Conservation (phyloP, 1,140 invertebrate species). For the Caerostris extrusa region DNA sequence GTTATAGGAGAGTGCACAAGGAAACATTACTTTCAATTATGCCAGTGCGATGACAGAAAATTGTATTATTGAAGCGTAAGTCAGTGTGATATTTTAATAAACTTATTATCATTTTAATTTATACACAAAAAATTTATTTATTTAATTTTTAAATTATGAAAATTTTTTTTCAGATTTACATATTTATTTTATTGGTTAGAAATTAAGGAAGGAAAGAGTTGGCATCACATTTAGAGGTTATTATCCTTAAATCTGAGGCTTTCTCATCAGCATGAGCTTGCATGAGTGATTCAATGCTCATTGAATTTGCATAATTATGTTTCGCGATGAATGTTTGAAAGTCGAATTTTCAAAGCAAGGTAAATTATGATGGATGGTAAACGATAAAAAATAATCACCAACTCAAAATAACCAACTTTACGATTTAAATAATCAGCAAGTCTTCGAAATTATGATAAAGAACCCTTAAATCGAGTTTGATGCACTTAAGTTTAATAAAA, state of each 20-base stretch:
- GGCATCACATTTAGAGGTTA: neutral
- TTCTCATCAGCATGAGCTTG: neutral
- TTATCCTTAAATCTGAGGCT: neutral
- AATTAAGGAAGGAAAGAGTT: neutral
- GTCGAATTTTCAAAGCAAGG: neutral
- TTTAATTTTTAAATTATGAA: neutral
- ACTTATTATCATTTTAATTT: too few species aligned
- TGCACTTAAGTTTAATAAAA: too few species aligned
- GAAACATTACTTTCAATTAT: too few species aligned
- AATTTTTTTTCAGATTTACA: neutral
- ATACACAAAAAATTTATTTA: too few species aligned
- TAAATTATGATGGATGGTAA: neutral
- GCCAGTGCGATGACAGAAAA: too few species aligned
- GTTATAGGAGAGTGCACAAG: too few species aligned
- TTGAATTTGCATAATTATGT: neutral
- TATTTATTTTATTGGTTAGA: neutral
- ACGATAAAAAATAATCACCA: neutral
- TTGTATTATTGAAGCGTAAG: too few species aligned
- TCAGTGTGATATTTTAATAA: too few species aligned
- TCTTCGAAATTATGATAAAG: neutral
- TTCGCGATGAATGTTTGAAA: neutral
- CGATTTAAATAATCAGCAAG: neutral
- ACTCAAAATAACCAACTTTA: too few species aligned
- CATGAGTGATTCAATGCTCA: neutral
- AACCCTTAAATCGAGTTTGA: neutral